Evolutionary conservation across 2,113 vertebrate genomes (phyloP).

Genomic region (Menidia beryllina): DNA sequence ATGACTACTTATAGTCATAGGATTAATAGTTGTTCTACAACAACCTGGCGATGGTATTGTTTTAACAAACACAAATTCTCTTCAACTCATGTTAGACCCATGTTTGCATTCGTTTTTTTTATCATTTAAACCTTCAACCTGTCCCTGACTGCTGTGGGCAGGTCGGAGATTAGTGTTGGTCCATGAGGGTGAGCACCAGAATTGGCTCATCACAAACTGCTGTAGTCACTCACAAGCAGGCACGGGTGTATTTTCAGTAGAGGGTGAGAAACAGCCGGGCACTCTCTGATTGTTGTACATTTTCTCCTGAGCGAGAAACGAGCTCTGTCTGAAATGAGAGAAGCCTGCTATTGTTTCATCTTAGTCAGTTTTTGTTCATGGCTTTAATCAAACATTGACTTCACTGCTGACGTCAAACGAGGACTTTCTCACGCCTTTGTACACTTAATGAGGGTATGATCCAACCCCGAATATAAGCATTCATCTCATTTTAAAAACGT

Average conservation of each 20-base stretch:
- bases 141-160: neutral
- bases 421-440: too few relatives aligned
- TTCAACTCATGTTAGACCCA: too few relatives aligned
- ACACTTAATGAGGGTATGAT: neutral
- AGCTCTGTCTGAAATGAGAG: slow-evolving; percentile 43
- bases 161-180: slow-evolving; percentile 18
- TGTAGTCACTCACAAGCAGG: slow-evolving; percentile 25
- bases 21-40: too few relatives aligned
- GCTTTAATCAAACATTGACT: neutral
- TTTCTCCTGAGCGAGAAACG: slow-evolving; percentile 7
- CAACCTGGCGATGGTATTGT: too few relatives aligned
- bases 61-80: too few relatives aligned
- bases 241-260: slow-evolving; percentile 8
- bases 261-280: slow-evolving; percentile 3
- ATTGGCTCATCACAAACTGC: neutral
- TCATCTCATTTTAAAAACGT: too few relatives aligned
- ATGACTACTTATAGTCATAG: too few relatives aligned
- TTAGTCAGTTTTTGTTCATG: slow-evolving; percentile 45
- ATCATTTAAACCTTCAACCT: neutral
- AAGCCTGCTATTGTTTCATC: slow-evolving; percentile 40
- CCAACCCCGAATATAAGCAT: too few relatives aligned
- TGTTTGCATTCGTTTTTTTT: too few relatives aligned
- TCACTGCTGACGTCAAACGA: neutral
- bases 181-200: neutral
- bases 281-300: slow-evolving; percentile 40